A percentile compares a stretch with the other conserved stretches of the same genome.
These are phyloP conservation scores for Aelia acuminata DNA, from an alignment of 2,888 invertebrate genomes.

Conservation along the genomic window DNA sequence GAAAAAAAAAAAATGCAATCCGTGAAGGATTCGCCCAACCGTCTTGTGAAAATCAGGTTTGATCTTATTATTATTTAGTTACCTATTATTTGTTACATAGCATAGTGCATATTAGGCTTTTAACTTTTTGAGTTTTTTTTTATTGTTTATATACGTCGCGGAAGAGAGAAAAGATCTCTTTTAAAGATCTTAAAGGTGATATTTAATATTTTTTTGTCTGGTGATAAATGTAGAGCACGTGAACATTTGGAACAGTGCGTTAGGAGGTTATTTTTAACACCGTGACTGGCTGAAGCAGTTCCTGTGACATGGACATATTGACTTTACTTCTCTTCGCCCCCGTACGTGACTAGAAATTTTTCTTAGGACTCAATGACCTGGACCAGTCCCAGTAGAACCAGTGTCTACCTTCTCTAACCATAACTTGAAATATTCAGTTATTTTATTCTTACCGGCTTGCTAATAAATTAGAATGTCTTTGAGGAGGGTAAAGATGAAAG, in stretches of 20 bases:
- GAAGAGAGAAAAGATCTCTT: background rate
- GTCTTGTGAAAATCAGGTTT: no score
- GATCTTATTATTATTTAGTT: no score
- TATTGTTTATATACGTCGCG: no score
- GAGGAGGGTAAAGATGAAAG: no score
- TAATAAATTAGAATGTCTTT: no score
- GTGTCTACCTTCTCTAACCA: background rate
- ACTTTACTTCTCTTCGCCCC: slow-evolving; percentile 36
- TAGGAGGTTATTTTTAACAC: background rate
- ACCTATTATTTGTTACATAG: no score
- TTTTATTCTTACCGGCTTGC: background rate
- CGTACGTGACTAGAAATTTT: slow-evolving; percentile 30
- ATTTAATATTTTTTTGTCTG: background rate
- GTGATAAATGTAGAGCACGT: background rate
- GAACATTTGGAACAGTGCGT: background rate
- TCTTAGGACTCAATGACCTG: slow-evolving; percentile 28
- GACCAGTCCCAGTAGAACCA: background rate
- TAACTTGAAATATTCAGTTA: background rate
- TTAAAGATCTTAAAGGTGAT: no score
- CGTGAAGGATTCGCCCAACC: no score
- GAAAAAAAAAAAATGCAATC: no score
- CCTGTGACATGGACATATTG: slow-evolving; percentile 42
- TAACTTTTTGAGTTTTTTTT: no score
- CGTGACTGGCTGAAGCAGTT: slow-evolving; percentile 4
- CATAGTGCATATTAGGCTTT: no score